phyloP scores from a whole-genome alignment of 2,888 invertebrate species.

The Drosophila siamana region DNA sequence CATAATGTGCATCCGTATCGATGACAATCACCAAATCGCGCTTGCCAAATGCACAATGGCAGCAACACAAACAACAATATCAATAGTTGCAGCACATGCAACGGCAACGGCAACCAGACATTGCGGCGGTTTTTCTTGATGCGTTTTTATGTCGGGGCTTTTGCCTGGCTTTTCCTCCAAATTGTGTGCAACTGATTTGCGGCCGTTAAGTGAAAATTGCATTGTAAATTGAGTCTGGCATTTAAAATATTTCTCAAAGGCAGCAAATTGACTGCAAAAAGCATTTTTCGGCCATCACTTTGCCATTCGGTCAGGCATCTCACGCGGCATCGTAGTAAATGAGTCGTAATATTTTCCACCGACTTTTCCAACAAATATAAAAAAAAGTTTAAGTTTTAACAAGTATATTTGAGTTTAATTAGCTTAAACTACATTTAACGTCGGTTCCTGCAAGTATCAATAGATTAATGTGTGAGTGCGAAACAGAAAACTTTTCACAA shows the following conservation, averaged over 20 bases:
- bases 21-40: slow-evolving; percentile 75
- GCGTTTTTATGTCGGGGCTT: slow-evolving; percentile 69
- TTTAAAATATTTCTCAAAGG: slow-evolving; percentile 74
- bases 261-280: slow-evolving; percentile 57
- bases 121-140: slow-evolving; percentile 50
- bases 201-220: slow-evolving; percentile 73
- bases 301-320: slow-evolving; percentile 2
- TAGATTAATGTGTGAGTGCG: neutral
- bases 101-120: slow-evolving; percentile 45
- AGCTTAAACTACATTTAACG: neutral
- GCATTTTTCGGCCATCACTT: slow-evolving; percentile 46
- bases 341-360: slow-evolving; percentile 18
- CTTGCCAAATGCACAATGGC: slow-evolving; percentile 70
- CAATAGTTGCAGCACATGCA: slow-evolving; percentile 27
- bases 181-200: slow-evolving; percentile 58
- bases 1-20: slow-evolving; percentile 77
- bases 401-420: slow-evolving; percentile 12
- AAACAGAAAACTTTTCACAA: neutral
- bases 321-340: slow-evolving; percentile 6
- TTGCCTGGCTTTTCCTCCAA: slow-evolving; percentile 10
- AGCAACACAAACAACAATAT: slow-evolving; percentile 31
- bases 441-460: neutral
- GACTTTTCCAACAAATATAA: neutral
- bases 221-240: slow-evolving; percentile 59
- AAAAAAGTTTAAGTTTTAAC: neutral